Evolutionary conservation across 2,888 invertebrate genomes (phyloP).

Genomic region (Papilio protenor): DNA sequence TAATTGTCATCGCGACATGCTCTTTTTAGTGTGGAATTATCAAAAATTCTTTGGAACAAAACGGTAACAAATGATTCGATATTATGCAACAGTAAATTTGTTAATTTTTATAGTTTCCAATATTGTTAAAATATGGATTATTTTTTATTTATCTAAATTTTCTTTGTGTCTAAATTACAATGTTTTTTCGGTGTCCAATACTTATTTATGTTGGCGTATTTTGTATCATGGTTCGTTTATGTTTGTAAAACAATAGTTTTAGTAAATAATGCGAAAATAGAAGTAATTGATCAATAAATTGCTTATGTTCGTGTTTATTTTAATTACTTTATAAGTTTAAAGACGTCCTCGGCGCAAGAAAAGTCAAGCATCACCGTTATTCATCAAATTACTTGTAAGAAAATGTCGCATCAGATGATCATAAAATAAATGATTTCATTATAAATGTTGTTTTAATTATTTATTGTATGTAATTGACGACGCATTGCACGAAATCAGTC

Average conservation of each 20-base stretch:
- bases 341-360: conserved; percentile 5
- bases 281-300: not conserved
- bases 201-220: not conserved
- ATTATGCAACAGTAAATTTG: conserved; percentile 56
- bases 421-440: conserved; percentile 2
- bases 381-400: not conserved
- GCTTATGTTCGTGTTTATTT: not conserved
- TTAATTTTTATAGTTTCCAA: not conserved
- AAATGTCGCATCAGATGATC: not conserved
- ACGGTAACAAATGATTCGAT: no score
- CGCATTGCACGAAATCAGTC: not conserved
- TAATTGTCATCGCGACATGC: no score
- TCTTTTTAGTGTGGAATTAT: no score
- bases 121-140: not conserved
- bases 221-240: conserved; percentile 19
- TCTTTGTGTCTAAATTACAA: not conserved
- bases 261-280: conserved; percentile 1
- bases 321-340: conserved; percentile 5
- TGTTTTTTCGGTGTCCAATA: not conserved
- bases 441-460: conserved; percentile 1
- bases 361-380: not conserved
- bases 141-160: not conserved
- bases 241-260: not conserved
- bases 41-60: no score
- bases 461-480: not conserved